These are phyloP conservation scores for Pristionchus maxplancki DNA, from an alignment of 2,888 invertebrate genomes.

Conservation along the genomic window DNA sequence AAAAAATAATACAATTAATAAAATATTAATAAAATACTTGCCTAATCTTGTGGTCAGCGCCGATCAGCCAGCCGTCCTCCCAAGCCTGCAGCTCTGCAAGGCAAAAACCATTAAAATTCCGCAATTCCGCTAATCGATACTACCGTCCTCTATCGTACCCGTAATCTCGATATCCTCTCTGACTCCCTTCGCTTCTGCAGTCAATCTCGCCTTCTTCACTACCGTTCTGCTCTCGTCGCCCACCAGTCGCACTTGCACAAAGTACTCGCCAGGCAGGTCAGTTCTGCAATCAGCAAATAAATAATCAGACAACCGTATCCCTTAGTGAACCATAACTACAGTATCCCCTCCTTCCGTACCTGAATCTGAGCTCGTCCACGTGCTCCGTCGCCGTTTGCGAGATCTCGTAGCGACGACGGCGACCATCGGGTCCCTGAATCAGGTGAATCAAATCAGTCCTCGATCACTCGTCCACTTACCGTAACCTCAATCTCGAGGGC, in stretches of 20 bases:
- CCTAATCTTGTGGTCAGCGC: slow-evolving; percentile 18
- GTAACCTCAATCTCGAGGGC: slow-evolving; percentile 59
- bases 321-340: not conserved
- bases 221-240: slow-evolving; percentile 57
- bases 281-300: slow-evolving; percentile 36
- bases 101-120: not conserved
- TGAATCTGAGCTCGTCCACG: slow-evolving; percentile 49
- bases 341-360: slow-evolving; percentile 8
- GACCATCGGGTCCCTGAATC: slow-evolving; percentile 63
- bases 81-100: slow-evolving; percentile 16
- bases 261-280: slow-evolving; percentile 57
- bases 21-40: not conserved
- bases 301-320: not conserved
- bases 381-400: slow-evolving; percentile 12
- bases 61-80: not conserved
- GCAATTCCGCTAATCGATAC: not conserved
- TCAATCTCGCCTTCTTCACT: slow-evolving; percentile 41
- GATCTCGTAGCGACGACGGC: slow-evolving; percentile 56
- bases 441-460: not conserved
- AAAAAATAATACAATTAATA: not conserved
- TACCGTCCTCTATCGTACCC: slow-evolving; percentile 38
- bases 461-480: slow-evolving; percentile 49
- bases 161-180: not conserved
- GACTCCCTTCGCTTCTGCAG: slow-evolving; percentile 26
- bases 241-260: slow-evolving; percentile 54